Conservation (phyloP, 2,888 invertebrate genomes). For the Amblyjoppa fuscipennis region DNA sequence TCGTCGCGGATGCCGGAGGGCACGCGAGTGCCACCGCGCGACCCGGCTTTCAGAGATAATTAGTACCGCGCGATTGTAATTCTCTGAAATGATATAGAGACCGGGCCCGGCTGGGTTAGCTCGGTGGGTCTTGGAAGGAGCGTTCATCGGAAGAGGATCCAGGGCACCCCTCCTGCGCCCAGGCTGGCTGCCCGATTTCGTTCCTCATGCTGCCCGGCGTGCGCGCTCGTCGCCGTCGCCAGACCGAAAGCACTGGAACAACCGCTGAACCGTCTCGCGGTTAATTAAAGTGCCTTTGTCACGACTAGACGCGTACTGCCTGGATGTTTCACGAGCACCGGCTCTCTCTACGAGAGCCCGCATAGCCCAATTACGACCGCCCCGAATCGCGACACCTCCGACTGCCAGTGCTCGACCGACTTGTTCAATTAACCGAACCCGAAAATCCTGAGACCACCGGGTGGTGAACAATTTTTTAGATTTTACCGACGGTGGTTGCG, state of each 20-base stretch:
- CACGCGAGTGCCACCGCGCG: constrained; percentile 51
- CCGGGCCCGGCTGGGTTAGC: not conserved
- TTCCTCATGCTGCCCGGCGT: constrained; percentile 3
- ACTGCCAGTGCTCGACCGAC: not conserved
- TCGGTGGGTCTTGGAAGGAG: constrained; percentile 11
- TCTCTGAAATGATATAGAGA: constrained; percentile 70
- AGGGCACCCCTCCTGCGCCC: constrained; percentile 7
- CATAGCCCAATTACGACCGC: constrained; percentile 18
- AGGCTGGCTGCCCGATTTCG: constrained; percentile 26
- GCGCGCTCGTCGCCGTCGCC: constrained; percentile 12
- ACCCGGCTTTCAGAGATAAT: constrained; percentile 73
- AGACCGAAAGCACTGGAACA: constrained; percentile 68
- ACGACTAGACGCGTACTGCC: constrained; percentile 1
- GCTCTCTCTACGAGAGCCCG: not conserved
- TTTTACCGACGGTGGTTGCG: not conserved
- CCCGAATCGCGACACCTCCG: not conserved
- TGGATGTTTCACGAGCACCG: constrained; percentile 3
- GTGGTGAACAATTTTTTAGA: not conserved
- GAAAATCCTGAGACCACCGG: not conserved
- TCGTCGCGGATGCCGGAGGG: constrained; percentile 39
- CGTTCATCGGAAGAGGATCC: constrained; percentile 40
- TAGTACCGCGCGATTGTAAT: constrained; percentile 74
- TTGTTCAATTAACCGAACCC: constrained; percentile 18
- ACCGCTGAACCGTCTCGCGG: constrained; percentile 68
- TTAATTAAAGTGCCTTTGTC: constrained; percentile 73